phyloP scores from a whole-genome alignment of 2,888 invertebrate genomes.

The Himalopsyche tibetana region DNA sequence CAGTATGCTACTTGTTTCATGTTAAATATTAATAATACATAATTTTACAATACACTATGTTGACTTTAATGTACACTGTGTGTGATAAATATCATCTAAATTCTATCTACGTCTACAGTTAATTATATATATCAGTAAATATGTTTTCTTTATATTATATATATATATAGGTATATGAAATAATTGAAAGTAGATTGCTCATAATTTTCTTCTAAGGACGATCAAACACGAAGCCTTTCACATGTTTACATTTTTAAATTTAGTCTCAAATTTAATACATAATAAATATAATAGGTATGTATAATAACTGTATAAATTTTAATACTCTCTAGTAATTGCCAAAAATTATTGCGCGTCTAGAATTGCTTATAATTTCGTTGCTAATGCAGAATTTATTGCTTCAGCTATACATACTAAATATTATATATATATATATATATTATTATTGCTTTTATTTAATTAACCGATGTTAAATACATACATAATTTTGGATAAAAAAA shows the following conservation, averaged over 20 bases:
- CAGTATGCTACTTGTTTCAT: no score
- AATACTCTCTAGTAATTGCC: slow-evolving; percentile 44
- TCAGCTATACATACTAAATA: slow-evolving; percentile 47
- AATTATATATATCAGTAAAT: no score
- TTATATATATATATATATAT: no score
- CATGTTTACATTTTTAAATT: slow-evolving; percentile 36
- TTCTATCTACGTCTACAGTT: no score
- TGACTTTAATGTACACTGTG: no score
- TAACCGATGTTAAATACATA: not conserved
- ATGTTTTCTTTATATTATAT: no score
- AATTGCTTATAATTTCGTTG: slow-evolving; percentile 61
- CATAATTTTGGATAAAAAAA: no score
- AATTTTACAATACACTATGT: no score
- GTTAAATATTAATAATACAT: no score
- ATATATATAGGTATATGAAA: slow-evolving; percentile 8
- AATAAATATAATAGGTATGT: slow-evolving; percentile 44
- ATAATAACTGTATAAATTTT: no score
- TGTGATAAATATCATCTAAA: no score
- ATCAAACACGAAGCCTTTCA: slow-evolving; percentile 48
- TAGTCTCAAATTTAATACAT: slow-evolving; percentile 50
- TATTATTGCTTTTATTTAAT: slow-evolving; percentile 2
- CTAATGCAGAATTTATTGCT: slow-evolving; percentile 62
- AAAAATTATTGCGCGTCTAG: slow-evolving; percentile 63
- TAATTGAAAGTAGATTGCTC: slow-evolving; percentile 53
- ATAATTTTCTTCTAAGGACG: slow-evolving; percentile 39